Evolutionary conservation across 2,888 invertebrate genomes (phyloP).

Genomic region (Caenorhabditis zanzibari): DNA sequence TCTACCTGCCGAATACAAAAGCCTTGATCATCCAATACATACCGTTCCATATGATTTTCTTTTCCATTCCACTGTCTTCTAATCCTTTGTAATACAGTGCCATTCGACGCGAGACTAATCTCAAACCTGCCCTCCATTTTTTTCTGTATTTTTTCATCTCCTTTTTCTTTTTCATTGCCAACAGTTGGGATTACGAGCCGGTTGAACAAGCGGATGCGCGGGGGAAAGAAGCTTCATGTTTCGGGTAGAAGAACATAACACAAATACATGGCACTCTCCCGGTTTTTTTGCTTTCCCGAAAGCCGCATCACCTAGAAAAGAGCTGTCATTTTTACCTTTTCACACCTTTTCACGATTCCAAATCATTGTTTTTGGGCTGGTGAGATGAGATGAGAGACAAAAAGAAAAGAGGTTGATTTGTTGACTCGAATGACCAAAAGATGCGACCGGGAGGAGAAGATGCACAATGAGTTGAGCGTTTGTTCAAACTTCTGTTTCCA

Average conservation of each 20-base stretch:
- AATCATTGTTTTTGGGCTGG: constrained; percentile 53
- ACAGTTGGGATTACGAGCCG: constrained; percentile 62
- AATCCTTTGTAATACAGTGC: constrained; percentile 40
- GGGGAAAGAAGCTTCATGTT: constrained; percentile 41
- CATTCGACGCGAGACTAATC: constrained; percentile 56
- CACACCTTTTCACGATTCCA: constrained; percentile 64
- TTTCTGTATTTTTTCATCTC: constrained; percentile 26
- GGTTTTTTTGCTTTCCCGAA: constrained; percentile 39
- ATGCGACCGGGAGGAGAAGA: constrained; percentile 30
- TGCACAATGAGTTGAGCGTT: constrained; percentile 63
- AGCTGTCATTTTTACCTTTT: constrained; percentile 58
- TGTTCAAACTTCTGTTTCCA: constrained; percentile 60
- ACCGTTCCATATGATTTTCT: background rate
- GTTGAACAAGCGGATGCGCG: constrained; percentile 59
- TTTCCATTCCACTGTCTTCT: constrained; percentile 1
- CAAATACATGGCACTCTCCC: constrained; percentile 50
- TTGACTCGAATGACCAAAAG: constrained; percentile 64
- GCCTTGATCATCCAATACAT: background rate
- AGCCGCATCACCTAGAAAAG: constrained; percentile 33
- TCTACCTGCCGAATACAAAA: background rate
- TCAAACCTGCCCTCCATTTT: constrained; percentile 27
- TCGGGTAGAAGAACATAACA: constrained; percentile 48
- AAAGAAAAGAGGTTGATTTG: constrained; percentile 24
- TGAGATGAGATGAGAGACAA: constrained; percentile 29
- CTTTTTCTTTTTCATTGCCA: constrained; percentile 31